phyloP scores from a whole-genome alignment of 2,797 vertebrate genomes.

The Galaxias olidus region DNA sequence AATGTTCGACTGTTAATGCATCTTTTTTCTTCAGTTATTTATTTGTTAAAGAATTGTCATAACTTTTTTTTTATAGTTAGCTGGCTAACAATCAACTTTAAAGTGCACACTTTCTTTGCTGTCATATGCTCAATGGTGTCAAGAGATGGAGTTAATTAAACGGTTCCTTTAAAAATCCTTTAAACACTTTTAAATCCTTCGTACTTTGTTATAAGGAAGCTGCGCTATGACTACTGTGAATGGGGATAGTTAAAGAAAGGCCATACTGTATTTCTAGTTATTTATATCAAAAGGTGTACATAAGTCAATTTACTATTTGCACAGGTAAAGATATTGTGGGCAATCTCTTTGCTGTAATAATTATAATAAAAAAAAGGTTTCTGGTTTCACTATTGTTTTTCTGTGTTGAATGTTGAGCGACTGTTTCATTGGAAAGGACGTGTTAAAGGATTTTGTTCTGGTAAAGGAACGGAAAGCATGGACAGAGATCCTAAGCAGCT shows the following conservation, averaged over 20 bases:
- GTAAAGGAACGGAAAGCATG: no score
- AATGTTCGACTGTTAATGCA: no score
- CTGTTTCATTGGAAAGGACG: no score
- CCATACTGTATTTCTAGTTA: conserved; percentile 23
- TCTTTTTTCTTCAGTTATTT: no score
- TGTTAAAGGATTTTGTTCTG: no score
- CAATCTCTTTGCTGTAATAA: conserved; percentile 50
- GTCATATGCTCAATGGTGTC: conserved; percentile 37
- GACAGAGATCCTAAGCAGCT: no score
- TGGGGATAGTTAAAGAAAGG: conserved; percentile 38
- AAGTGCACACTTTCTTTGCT: background rate
- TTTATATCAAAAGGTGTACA: conserved; percentile 56
- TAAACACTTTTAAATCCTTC: conserved; percentile 36
- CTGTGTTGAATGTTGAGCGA: no score
- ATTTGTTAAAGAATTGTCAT: no score
- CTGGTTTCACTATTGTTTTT: no score
- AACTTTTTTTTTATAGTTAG: no score
- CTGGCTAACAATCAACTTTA: no score
- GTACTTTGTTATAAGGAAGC: conserved; percentile 69
- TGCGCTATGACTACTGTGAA: conserved; percentile 54
- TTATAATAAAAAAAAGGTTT: conserved; percentile 38
- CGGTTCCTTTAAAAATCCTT: conserved; percentile 20
- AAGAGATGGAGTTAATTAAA: conserved; percentile 15
- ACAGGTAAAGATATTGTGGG: conserved; percentile 56
- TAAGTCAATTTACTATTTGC: conserved; percentile 53